phyloP scores from a whole-genome alignment of 2,113 vertebrate genomes.

The Nanger granti region DNA sequence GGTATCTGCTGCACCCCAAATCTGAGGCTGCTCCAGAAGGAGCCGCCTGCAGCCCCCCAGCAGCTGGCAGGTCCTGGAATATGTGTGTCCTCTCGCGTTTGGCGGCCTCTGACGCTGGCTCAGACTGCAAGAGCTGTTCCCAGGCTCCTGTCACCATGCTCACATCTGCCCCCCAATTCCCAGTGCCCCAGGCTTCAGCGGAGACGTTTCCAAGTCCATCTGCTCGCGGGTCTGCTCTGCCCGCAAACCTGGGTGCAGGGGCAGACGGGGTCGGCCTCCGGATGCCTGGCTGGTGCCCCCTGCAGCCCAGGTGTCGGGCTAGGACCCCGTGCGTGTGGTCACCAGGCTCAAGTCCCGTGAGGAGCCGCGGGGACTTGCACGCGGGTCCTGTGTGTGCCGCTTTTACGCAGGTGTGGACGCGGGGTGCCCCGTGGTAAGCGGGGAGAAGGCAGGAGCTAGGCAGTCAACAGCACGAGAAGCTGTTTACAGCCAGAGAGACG shows the following conservation, averaged over 20 bases:
- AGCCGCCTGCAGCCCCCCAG: background rate
- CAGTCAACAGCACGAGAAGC: background rate
- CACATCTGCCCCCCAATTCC: background rate
- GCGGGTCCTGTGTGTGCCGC: background rate
- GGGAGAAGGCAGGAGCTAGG: background rate
- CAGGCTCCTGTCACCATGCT: background rate
- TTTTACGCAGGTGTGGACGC: background rate
- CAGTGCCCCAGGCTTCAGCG: background rate
- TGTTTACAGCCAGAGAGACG: background rate
- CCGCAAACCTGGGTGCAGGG: background rate
- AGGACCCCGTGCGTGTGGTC: too few species aligned
- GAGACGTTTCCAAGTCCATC: too few species aligned
- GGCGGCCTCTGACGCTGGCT: background rate
- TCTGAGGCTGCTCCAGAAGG: background rate
- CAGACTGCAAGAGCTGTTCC: background rate
- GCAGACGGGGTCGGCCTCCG: accelerated
- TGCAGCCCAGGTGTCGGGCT: too few species aligned
- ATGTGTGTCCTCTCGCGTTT: too few species aligned
- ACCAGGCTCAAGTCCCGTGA: background rate
- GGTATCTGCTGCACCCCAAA: background rate
- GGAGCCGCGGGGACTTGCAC: background rate
- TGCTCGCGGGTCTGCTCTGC: background rate
- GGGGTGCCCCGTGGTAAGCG: background rate
- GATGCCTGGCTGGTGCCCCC: background rate
- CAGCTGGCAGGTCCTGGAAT: background rate